Evolutionary conservation across 2,113 vertebrate genomes (phyloP).

Genomic region (Sylvia atricapilla): DNA sequence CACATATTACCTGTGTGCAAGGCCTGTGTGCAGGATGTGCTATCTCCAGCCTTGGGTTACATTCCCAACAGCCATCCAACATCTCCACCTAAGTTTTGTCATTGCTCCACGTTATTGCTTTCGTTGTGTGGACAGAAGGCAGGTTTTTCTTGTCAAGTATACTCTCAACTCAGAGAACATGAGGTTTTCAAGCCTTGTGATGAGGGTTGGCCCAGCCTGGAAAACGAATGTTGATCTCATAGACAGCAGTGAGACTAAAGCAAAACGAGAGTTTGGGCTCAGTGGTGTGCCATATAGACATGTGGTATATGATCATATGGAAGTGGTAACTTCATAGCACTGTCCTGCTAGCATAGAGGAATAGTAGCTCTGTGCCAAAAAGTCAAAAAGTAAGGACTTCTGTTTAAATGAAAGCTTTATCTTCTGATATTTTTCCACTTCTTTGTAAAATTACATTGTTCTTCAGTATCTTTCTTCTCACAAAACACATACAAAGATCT

Average conservation of each 20-base stretch:
- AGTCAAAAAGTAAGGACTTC: neutral
- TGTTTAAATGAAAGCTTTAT: neutral
- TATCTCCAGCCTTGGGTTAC: fast-evolving
- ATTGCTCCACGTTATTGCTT: neutral
- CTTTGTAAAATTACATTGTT: neutral
- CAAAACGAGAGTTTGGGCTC: neutral
- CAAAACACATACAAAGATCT: neutral
- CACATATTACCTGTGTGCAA: neutral
- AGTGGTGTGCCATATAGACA: neutral
- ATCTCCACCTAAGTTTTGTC: neutral
- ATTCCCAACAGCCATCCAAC: neutral
- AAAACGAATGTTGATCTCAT: neutral
- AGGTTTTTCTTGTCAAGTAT: neutral
- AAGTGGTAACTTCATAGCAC: neutral
- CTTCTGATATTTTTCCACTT: neutral
- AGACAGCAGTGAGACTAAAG: neutral
- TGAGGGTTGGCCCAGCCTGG: neutral
- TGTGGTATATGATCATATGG: neutral
- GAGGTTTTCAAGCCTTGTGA: neutral
- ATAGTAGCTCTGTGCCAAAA: neutral
- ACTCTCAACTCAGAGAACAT: neutral
- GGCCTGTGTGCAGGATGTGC: neutral
- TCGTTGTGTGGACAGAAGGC: neutral
- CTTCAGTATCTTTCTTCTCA: neutral
- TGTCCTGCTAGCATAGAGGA: neutral